phyloP scores from a whole-genome alignment of 2,888 invertebrate genomes.

The Mystacides longicornis region DNA sequence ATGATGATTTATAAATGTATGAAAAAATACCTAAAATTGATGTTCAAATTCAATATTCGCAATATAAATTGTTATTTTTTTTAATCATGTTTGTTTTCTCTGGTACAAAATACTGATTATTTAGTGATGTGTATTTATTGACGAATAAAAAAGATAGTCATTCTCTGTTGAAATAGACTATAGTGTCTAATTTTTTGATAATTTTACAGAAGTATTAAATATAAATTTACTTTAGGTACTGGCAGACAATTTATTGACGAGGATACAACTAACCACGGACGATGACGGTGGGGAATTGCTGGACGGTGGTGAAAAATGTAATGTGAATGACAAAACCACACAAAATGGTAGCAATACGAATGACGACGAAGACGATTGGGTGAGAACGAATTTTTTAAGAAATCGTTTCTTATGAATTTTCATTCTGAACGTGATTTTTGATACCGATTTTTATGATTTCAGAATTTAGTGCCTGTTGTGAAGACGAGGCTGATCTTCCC shows the following conservation, averaged over 20 bases:
- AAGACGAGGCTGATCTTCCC: conserved; percentile 80
- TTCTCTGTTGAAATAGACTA: too few species aligned
- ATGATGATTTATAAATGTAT: too few species aligned
- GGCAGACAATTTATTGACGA: conserved; percentile 75
- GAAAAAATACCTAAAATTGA: too few species aligned
- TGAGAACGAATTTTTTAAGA: conserved; percentile 30
- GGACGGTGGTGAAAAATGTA: conserved; percentile 43
- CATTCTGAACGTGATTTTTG: not conserved
- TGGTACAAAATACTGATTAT: too few species aligned
- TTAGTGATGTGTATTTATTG: too few species aligned
- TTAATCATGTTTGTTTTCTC: too few species aligned
- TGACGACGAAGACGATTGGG: conserved; percentile 58
- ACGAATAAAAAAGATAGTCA: too few species aligned
- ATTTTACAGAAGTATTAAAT: too few species aligned
- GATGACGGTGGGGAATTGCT: conserved; percentile 63
- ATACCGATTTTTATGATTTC: conserved; percentile 21
- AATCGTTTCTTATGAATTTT: not conserved
- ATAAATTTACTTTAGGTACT: conserved; percentile 46
- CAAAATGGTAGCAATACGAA: conserved; percentile 30
- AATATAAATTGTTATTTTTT: too few species aligned
- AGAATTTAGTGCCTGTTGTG: conserved; percentile 43
- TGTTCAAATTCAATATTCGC: too few species aligned
- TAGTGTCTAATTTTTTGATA: too few species aligned
- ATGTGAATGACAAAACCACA: conserved; percentile 30
- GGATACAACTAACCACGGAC: conserved; percentile 74